Evolutionary conservation across 2,113 vertebrate genomes (phyloP), one percentile per base, ranked within the genome.

Genomic region (Hyperoodon ampullatus): DNA sequence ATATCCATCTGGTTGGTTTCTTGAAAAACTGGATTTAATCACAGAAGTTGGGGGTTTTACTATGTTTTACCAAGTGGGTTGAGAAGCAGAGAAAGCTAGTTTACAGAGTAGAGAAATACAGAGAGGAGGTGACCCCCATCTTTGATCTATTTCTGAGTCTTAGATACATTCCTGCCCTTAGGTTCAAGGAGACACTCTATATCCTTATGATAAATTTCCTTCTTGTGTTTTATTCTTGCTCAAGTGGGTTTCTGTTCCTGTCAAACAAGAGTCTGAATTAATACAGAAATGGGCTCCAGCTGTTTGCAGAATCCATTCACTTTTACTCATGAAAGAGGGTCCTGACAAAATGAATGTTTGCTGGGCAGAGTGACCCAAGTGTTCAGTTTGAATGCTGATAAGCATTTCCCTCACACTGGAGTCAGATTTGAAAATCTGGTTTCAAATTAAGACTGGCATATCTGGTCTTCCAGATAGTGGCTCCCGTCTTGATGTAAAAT

Each of bases 371-470:
- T 80, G 89, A 95, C 92, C 94, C 88, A 80, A 7, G 82, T 28
- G 82, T 92, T 93, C 86, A 44, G 61, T 81, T 70, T 92, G 95
- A 96, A 96, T 97, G 88, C 97, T 90, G 89, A 97, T 94, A 86
- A 94, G 93, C 58, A 77, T 95, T 97, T 97, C 47, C 58, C 39
- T 96, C 65, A 50, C 65, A 68, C 35, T 47, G 21, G 35, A 95
- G 92, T 50, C 61, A 94, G 83, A 96, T 93, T 84, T 92, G 55
- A 93, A 97, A 98, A 96, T 96, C 78, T 88, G 65, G 71, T 72
- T 61, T 92, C 77, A 88, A 88, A 96, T 97, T 75, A 96, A 97
- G 97, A 97, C 93, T 68, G 97, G 94, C 92, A 58, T 96, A 96
- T 96, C 80, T 96, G 65, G 83, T 95, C 97, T 96, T 92, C 93